phyloP scores from a whole-genome alignment of 2,113 vertebrate species.

The Pelecanoides urinatrix region DNA sequence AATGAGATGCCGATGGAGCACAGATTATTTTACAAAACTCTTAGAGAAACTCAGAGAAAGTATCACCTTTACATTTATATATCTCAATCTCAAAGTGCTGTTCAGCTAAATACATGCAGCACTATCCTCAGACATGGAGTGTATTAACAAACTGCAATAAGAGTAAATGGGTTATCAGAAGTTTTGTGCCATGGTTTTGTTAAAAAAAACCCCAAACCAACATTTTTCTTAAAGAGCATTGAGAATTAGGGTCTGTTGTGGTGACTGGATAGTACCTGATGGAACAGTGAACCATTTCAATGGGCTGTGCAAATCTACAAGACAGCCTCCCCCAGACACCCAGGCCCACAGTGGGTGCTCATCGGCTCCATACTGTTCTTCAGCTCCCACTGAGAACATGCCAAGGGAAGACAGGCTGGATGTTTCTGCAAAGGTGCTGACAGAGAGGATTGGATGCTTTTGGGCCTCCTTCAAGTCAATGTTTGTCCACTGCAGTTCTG shows the following conservation, averaged over 20 bases:
- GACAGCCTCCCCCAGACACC: slow-evolving; percentile 90
- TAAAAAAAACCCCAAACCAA: background rate
- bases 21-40: background rate
- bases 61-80: background rate
- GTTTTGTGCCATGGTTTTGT: background rate
- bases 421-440: slow-evolving; percentile 71
- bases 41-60: background rate
- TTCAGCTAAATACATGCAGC: background rate
- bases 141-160: background rate
- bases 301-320: slow-evolving; percentile 79
- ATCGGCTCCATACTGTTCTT: slow-evolving; percentile 79
- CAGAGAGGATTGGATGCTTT: slow-evolving; percentile 36
- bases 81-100: background rate
- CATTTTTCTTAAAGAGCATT: background rate
- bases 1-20: background rate
- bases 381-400: slow-evolving; percentile 75
- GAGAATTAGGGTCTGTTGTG: background rate
- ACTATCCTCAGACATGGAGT: background rate
- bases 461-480: slow-evolving; percentile 90
- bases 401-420: slow-evolving; percentile 83
- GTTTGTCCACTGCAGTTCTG: slow-evolving; percentile 87
- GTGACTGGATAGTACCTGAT: slow-evolving; percentile 69
- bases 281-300: slow-evolving; percentile 85
- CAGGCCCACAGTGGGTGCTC: slow-evolving; percentile 90
- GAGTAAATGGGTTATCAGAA: background rate